Evolutionary conservation across 2,888 invertebrate genomes (phyloP).

Genomic region (Acleris emargana): DNA sequence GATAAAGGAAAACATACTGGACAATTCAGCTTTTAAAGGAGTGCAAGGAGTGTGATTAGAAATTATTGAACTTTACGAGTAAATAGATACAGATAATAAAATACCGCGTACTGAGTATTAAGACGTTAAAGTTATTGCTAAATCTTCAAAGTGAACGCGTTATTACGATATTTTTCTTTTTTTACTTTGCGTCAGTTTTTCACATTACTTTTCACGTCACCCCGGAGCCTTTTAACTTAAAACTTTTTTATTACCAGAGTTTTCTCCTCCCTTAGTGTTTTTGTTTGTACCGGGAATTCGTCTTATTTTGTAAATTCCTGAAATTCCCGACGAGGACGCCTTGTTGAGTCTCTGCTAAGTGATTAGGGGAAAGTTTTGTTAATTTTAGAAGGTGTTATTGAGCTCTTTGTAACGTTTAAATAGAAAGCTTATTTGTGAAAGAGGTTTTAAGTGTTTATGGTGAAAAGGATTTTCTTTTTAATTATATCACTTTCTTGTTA

Average conservation of each 20-base stretch:
- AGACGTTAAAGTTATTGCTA: too few relatives aligned
- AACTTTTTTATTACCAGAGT: slow-evolving; percentile 32
- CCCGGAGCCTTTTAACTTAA: slow-evolving; percentile 13
- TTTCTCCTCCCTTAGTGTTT: slow-evolving; percentile 5
- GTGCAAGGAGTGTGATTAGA: too few relatives aligned
- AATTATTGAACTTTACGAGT: too few relatives aligned
- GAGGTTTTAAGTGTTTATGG: not conserved
- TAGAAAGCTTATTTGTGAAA: not conserved
- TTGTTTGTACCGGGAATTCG: slow-evolving; percentile 18
- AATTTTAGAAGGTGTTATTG: slow-evolving; percentile 12
- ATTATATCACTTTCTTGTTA: too few relatives aligned
- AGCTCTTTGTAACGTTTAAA: not conserved
- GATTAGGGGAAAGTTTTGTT: slow-evolving; percentile 19
- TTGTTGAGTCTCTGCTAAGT: slow-evolving; percentile 22
- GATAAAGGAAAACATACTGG: too few relatives aligned
- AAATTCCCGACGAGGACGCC: slow-evolving; percentile 3
- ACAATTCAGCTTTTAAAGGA: too few relatives aligned
- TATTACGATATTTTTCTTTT: too few relatives aligned
- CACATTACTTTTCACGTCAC: slow-evolving; percentile 14
- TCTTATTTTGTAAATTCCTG: slow-evolving; percentile 19
- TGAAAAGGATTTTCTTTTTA: not conserved
- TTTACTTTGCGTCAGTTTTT: too few relatives aligned
- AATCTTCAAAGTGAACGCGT: too few relatives aligned
- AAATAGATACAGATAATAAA: too few relatives aligned
- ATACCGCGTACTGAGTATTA: too few relatives aligned